Percentiles rank a stretch among this genome's conserved stretches.
phyloP scores from a whole-genome alignment of 2,888 invertebrate genomes.

The Griposia aprilina region DNA sequence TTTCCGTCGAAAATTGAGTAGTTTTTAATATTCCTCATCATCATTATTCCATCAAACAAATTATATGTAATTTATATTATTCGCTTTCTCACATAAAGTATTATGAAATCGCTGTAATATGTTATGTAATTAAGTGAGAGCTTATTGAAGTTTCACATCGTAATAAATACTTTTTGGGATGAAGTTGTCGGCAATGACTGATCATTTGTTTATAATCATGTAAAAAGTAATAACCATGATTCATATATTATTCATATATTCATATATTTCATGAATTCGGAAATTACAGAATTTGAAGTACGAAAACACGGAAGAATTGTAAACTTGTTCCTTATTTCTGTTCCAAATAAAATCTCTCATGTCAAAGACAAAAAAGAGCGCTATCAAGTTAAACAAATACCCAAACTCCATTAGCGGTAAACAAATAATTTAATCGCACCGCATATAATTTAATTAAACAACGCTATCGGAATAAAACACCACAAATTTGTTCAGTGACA shows the following conservation, averaged over 20 bases:
- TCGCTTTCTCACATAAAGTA: conserved; percentile 49
- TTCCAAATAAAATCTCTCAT: conserved; percentile 76
- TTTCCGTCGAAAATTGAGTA: conserved; percentile 34
- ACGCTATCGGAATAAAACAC: conserved; percentile 82
- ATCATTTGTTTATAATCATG: conserved; percentile 45
- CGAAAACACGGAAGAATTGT: conserved; percentile 62
- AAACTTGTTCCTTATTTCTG: conserved; percentile 75
- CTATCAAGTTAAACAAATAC: conserved; percentile 75
- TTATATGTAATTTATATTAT: conserved; percentile 52
- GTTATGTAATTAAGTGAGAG: conserved; percentile 52
- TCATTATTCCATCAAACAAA: conserved; percentile 61
- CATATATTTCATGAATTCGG: conserved; percentile 8
- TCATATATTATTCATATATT: too few species aligned
- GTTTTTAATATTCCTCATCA: conserved; percentile 50
- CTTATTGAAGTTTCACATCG: conserved; percentile 52
- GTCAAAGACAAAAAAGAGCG: conserved; percentile 74
- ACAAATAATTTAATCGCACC: conserved; percentile 83
- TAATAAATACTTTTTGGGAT: conserved; percentile 51
- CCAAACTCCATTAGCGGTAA: conserved; percentile 76
- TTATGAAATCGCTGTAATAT: conserved; percentile 50
- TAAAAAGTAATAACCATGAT: conserved; percentile 23
- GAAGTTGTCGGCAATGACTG: conserved; percentile 42
- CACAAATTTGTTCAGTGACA: conserved; percentile 86
- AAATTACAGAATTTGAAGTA: conserved; percentile 34
- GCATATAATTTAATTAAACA: conserved; percentile 83